These are phyloP conservation scores for Leptinotarsa tumamoca DNA, from an alignment of 2,888 invertebrate genomes.

Conservation along the genomic window DNA sequence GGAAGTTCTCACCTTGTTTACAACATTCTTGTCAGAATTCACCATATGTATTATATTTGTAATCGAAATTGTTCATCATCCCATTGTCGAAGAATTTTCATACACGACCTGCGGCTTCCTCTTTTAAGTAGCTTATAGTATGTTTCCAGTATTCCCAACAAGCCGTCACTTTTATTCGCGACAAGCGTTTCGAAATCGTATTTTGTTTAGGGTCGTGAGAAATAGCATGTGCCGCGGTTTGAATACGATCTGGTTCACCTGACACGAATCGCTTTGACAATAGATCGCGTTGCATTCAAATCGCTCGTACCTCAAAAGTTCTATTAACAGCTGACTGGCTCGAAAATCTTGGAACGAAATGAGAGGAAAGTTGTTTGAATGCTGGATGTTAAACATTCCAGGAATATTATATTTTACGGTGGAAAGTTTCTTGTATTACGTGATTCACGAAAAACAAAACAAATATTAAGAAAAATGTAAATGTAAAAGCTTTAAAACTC, in stretches of 20 bases:
- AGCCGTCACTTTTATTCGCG: slow-evolving; percentile 28
- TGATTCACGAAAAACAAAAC: too few species aligned
- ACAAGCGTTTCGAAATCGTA: slow-evolving; percentile 22
- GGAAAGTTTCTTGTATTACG: not conserved
- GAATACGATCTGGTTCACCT: slow-evolving; percentile 48
- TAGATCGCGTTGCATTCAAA: slow-evolving; percentile 50
- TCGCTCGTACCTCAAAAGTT: slow-evolving; percentile 49
- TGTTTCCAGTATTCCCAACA: slow-evolving; percentile 21
- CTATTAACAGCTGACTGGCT: slow-evolving; percentile 43
- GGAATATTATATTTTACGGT: not conserved
- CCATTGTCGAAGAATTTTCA: not conserved
- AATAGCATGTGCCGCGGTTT: slow-evolving; percentile 26
- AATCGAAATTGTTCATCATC: not conserved
- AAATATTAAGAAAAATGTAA: not conserved
- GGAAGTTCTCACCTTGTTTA: too few species aligned
- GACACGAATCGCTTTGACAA: slow-evolving; percentile 48
- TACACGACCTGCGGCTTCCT: not conserved
- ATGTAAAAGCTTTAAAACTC: not conserved
- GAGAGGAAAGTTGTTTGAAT: not conserved
- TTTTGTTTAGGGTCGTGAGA: slow-evolving; percentile 34
- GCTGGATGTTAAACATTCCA: not conserved
- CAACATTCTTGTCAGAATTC: too few species aligned
- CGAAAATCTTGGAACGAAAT: slow-evolving; percentile 3
- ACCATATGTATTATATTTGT: too few species aligned
- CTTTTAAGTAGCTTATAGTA: slow-evolving; percentile 21